A percentile compares a stretch with the other conserved stretches of the same genome.
These are phyloP conservation scores for Drosophila histrio DNA, from an alignment of 2,888 invertebrate species.

Conservation along the genomic window DNA sequence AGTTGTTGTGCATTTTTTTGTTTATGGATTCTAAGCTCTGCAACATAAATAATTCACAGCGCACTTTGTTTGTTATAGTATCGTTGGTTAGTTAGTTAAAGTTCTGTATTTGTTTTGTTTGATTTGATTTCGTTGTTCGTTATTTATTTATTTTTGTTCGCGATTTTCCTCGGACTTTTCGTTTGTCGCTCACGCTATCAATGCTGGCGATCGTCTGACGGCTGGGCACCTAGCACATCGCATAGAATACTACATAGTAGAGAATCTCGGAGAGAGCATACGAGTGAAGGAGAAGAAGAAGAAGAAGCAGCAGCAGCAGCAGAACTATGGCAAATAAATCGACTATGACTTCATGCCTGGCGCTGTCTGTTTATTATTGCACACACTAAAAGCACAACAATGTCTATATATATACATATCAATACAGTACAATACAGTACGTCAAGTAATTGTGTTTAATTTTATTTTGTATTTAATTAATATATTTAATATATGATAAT, in stretches of 20 bases:
- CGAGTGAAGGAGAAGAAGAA: too few relatives aligned
- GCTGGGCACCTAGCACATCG: neutral
- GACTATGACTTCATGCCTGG: conserved; percentile 72
- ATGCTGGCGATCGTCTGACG: conserved; percentile 78
- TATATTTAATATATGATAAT: too few relatives aligned
- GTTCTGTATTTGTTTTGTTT: conserved; percentile 9
- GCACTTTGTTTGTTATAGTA: conserved; percentile 13
- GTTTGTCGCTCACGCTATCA: conserved; percentile 72
- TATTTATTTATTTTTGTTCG: conserved; percentile 15
- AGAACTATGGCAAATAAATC: conserved; percentile 62
- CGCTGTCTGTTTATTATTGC: conserved; percentile 67
- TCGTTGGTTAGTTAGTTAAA: conserved; percentile 16
- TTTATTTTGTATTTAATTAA: too few relatives aligned
- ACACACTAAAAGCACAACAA: conserved; percentile 62
- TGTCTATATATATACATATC: conserved; percentile 28
- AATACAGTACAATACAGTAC: too few relatives aligned
- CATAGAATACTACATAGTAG: neutral
- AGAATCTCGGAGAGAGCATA: neutral
- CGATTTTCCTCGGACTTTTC: conserved; percentile 31
- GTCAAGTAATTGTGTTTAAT: too few relatives aligned
- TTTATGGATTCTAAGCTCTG: conserved; percentile 19
- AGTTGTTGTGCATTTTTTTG: conserved; percentile 42
- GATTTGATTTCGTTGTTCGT: conserved; percentile 24
- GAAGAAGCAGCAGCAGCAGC: neutral
- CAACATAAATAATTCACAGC: conserved; percentile 4